phyloP scores from a whole-genome alignment of 37 sponge, comb jelly and placozoan genomes.

The Ianthella basta region DNA sequence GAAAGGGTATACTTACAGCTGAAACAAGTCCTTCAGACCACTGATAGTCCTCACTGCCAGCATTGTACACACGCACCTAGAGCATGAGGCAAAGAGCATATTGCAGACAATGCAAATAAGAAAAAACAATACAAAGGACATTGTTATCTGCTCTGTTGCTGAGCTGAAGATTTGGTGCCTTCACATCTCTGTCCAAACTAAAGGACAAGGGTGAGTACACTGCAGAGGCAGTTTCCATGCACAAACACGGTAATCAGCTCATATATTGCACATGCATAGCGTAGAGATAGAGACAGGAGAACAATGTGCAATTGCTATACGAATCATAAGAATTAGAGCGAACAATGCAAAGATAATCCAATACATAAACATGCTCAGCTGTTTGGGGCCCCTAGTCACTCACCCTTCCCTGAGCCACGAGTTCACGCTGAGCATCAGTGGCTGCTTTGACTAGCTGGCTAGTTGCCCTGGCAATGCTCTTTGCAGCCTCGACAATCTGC shows the following conservation, averaged over 20 bases:
- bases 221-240: no score
- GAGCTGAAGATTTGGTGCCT: slow-evolving; percentile 10
- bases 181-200: background rate
- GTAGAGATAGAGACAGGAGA: no score
- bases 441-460: slow-evolving; percentile 88
- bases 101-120: no score
- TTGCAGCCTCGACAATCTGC: slow-evolving; percentile 94
- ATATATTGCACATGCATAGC: no score
- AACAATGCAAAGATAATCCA: no score
- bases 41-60: slow-evolving; percentile 78
- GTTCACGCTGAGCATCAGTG: slow-evolving; percentile 91
- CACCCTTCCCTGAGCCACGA: slow-evolving; percentile 88
- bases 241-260: background rate
- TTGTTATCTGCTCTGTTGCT: background rate
- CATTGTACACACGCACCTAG: slow-evolving; percentile 48
- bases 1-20: slow-evolving; percentile 69
- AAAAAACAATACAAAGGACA: no score
- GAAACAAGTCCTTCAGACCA: slow-evolving; percentile 98
- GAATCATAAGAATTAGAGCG: no score
- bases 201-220: no score
- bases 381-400: background rate
- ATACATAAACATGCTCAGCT: background rate
- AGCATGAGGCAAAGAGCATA: no score
- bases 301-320: no score
- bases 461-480: slow-evolving; percentile 89